These are phyloP conservation scores for Deroptyus accipitrinus DNA, from an alignment of 2,113 vertebrate genomes.

Conservation along the genomic window DNA sequence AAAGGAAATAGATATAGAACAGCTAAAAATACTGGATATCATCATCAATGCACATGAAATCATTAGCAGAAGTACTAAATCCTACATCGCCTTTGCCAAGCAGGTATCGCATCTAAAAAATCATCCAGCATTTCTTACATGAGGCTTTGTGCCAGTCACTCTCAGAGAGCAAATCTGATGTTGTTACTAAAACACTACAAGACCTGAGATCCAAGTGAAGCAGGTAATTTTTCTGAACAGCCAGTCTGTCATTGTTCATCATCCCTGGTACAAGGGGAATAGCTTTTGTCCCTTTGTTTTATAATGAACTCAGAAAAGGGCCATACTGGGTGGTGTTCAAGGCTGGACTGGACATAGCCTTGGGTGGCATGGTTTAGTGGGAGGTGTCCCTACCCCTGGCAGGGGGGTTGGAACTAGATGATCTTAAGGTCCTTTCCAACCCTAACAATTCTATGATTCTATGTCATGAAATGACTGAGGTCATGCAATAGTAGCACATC, in stretches of 20 bases:
- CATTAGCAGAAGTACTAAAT: neutral
- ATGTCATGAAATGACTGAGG: neutral
- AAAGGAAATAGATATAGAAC: neutral
- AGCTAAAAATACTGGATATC: neutral
- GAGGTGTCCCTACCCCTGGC: too few species aligned
- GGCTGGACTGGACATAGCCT: too few species aligned
- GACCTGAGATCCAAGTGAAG: neutral
- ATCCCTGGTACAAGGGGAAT: neutral
- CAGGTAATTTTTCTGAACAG: neutral
- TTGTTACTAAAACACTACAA: neutral
- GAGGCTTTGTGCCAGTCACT: neutral
- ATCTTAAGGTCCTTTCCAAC: too few species aligned
- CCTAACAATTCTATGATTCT: too few species aligned
- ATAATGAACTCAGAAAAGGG: neutral
- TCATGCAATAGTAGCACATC: neutral
- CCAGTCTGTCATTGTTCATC: neutral
- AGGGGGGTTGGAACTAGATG: too few species aligned
- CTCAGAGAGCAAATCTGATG: neutral
- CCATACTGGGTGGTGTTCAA: too few species aligned
- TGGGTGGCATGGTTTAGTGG: too few species aligned
- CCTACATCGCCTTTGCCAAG: neutral
- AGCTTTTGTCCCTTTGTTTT: neutral
- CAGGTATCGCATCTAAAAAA: neutral
- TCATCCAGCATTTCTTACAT: neutral
- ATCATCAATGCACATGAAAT: neutral